These are phyloP conservation scores for Eurypyga helias DNA, from an alignment of 2,113 vertebrate genomes.

Conservation along the genomic window DNA sequence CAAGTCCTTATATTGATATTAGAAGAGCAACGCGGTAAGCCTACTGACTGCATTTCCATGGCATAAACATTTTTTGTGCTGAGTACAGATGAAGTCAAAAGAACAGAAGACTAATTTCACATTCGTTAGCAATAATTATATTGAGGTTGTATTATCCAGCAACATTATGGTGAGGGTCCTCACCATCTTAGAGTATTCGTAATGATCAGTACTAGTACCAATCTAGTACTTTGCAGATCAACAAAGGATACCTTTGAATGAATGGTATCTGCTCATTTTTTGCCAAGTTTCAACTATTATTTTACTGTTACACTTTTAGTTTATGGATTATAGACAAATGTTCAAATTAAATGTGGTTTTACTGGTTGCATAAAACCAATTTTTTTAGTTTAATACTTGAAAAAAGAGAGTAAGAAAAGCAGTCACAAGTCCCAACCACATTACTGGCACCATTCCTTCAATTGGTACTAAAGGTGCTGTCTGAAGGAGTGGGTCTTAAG, in stretches of 20 bases:
- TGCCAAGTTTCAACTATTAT: neutral
- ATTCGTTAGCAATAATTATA: neutral
- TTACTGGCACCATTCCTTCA: neutral
- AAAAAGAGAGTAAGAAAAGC: neutral
- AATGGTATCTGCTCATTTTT: neutral
- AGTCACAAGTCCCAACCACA: neutral
- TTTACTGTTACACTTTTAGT: neutral
- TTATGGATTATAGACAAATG: neutral
- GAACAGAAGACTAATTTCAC: neutral
- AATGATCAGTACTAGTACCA: no score
- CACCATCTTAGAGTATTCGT: neutral
- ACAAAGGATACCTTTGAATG: neutral
- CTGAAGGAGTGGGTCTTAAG: neutral
- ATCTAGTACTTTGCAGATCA: neutral
- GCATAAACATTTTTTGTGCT: neutral
- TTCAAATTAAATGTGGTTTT: neutral
- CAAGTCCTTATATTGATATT: conserved; percentile 83
- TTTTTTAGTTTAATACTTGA: neutral
- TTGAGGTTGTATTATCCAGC: neutral
- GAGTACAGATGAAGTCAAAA: neutral
- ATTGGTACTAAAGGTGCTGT: neutral
- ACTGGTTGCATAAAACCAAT: neutral
- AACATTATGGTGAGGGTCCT: neutral
- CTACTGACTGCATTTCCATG: neutral
- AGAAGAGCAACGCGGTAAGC: conserved; percentile 89